Base-by-base conservation (phyloP, 2,888 invertebrate species). In the Drosophila longiperda region DNA sequence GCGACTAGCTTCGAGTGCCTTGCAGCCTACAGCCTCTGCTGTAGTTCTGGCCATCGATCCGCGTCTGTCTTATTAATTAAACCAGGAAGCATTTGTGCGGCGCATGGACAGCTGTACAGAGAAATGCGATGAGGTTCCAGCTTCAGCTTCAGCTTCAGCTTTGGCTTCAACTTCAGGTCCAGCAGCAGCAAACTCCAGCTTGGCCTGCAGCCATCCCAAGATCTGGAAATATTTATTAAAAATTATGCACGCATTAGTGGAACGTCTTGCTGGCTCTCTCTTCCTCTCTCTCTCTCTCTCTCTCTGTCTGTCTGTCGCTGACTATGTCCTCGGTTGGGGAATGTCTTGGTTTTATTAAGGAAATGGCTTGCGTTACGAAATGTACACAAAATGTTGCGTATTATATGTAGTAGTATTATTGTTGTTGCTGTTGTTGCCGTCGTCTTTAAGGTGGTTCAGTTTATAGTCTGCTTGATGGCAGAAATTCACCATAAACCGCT, bases 151-250 rank as follows among this genome's bases (percentile, higher is more conserved):
- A 55, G 12, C 55, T 38, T 12, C 55, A 55, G 20, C 52, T 15
- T 15, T 20, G 33, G 12, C 55, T 38, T 7, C 55, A 55, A 23
- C 45, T 9, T 45, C 45, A 45, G 23, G 23, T 45, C 23, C 45
- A 23, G 23, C 23, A 45, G 8, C 23, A 45, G 26, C 15, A 45
- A 23, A 23, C 23, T 23, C 23, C 45, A 48, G 49, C 65, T 50
- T 48, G 65, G 69, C 70, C 72, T 74, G 72, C 76, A 79, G 73
- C 54, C 78, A 75, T 79, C 69, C 71, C 75, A 68, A 83, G 81
- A 88, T 83, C 83, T 85, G 80, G 77, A 86, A 90, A 88, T 87
- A 88, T 88, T 88, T 88, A 87, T 90, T 88, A 90, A 90, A 90
- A 86, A 86, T 90, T 86, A 86, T 86, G 90, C 90, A 86, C 86